phyloP scores from a whole-genome alignment of 2,888 invertebrate species.

The Temnothorax ravouxi region DNA sequence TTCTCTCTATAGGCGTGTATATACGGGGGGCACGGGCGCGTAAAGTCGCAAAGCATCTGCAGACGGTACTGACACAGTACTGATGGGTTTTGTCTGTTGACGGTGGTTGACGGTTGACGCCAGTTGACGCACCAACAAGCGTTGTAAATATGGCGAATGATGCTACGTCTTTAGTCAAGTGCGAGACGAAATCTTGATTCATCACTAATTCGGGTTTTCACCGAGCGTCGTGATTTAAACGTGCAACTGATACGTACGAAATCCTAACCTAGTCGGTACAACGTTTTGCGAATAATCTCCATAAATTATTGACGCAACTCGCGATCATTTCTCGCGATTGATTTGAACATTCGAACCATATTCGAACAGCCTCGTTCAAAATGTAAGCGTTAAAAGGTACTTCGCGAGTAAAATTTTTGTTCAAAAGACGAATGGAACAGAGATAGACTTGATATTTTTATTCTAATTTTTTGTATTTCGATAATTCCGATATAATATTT shows the following conservation, averaged over 20 bases:
- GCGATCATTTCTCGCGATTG: conserved; percentile 36
- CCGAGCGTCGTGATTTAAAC: neutral
- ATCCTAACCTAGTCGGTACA: neutral
- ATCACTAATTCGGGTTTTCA: neutral
- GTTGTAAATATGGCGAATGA: conserved; percentile 73
- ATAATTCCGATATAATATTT: neutral
- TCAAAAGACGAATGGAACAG: neutral
- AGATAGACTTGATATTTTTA: neutral
- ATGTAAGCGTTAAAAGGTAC: neutral
- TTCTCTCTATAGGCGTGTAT: neutral
- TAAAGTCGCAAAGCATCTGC: neutral
- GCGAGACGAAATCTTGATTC: neutral
- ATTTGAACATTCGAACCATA: conserved; percentile 36
- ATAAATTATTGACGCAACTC: conserved; percentile 28
- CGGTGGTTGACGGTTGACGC: too few species aligned
- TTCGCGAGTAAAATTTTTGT: neutral
- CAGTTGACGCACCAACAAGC: conserved; percentile 62
- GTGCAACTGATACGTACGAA: neutral
- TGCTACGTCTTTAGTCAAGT: conserved; percentile 69
- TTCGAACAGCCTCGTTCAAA: neutral
- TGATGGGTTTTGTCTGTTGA: conserved; percentile 73
- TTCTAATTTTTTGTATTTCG: neutral
- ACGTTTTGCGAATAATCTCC: neutral
- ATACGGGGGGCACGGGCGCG: too few species aligned
- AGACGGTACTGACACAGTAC: conserved; percentile 32